Base-by-base conservation (phyloP, 1,140 invertebrate species). In the Dendroctonus ponderosae region DNA sequence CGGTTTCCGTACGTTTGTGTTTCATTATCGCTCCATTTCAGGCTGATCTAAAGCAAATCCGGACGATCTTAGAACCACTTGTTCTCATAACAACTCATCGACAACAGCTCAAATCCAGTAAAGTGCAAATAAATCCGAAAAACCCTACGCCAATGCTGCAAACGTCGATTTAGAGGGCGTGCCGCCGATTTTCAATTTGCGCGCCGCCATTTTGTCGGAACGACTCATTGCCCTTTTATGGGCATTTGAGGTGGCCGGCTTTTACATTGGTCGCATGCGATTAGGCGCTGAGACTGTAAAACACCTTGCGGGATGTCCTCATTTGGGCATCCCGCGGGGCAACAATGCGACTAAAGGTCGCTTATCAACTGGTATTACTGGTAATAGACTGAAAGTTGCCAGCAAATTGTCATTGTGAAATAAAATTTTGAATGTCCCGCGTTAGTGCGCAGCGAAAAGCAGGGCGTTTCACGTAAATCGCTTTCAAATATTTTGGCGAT, bases 211-310 rank as follows among this genome's bases (percentile, higher is more conserved):
- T 63, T 78, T 78, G 26, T 26, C 26, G 72, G 56, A 74, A 69
- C 69, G 70, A 66, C 71, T 71, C 72, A 42, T 77, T 78, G 71
- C 70, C 77, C 77, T 74, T 78, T 76, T 78, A 79, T 79, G 77
- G 77, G 75, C 77, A 79, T 79, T 74, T 75, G 70, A 72, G 68
- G 66, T 68, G 73, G 69, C 71, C 71, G 58, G 77, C 76, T 70
- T 71, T 68, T 69, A 77, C 72, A 79, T 79, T 79, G 76, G 77
- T 72, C 60, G 46, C 11, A 6, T 44, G 5, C 39, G 11, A 44
- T 56, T 41, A 57, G 5, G 50, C 46, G 43, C 26, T n/a, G 9
- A 26, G 26, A 26, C 26, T 11, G 9, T 14, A 41, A 15, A 6
- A 26, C 26, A 26, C 26, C 26, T 26, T 26, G 11, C 26, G 8